Conservation (phyloP, 2,888 invertebrate species). For the Tetanocera ferruginea region DNA sequence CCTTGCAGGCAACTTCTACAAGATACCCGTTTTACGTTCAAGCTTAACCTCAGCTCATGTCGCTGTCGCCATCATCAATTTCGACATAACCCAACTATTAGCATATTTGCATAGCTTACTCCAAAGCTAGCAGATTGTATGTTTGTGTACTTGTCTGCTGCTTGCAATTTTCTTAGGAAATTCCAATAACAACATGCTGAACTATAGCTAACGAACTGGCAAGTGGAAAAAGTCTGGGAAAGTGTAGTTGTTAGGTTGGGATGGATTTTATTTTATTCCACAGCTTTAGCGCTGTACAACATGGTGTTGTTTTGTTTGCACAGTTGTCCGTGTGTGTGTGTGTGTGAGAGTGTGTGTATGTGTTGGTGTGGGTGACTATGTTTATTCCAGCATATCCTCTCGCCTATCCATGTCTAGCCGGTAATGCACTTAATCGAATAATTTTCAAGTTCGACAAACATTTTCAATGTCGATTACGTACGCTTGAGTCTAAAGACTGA, state of each 20-base stretch:
- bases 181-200: not conserved
- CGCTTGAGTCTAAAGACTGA: not conserved
- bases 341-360: no score
- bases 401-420: slow-evolving; percentile 38
- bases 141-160: not conserved
- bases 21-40: not conserved
- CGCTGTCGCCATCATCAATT: slow-evolving; percentile 22
- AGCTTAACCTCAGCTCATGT: slow-evolving; percentile 24
- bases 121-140: not conserved
- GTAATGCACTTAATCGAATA: slow-evolving; percentile 68
- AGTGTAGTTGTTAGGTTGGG: not conserved
- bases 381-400: slow-evolving; percentile 22
- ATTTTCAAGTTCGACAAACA: slow-evolving; percentile 69
- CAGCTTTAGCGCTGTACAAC: not conserved
- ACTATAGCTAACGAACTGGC: not conserved
- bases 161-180: slow-evolving; percentile 27
- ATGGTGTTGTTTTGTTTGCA: slow-evolving; percentile 15
- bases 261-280: slow-evolving; percentile 15
- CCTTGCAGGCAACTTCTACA: not conserved
- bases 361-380: not conserved
- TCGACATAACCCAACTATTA: slow-evolving; percentile 30
- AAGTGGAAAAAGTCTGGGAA: not conserved
- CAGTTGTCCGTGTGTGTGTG: slow-evolving; percentile 10
- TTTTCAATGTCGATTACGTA: slow-evolving; percentile 64
- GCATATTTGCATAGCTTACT: slow-evolving; percentile 39